Evolutionary conservation across 2,888 invertebrate species (phyloP).

Genomic region (Anodontia alba): DNA sequence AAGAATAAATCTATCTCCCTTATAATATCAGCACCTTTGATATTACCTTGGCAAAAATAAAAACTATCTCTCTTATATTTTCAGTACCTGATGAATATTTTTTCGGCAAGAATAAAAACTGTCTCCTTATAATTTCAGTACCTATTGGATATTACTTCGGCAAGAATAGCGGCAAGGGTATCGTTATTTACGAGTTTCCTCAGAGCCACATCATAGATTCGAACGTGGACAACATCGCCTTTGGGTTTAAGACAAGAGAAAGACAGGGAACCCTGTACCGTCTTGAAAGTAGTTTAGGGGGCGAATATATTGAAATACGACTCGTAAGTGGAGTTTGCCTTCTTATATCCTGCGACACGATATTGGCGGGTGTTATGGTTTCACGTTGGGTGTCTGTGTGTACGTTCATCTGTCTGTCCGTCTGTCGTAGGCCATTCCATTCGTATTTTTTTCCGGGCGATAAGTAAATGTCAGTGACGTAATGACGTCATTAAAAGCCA

Average conservation of each 20-base stretch:
- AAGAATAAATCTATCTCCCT: too few relatives aligned
- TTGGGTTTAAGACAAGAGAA: slow-evolving; percentile 84
- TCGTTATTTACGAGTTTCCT: slow-evolving; percentile 72
- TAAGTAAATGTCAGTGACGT: too few relatives aligned
- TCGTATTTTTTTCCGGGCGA: too few relatives aligned
- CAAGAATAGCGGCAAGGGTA: slow-evolving; percentile 65
- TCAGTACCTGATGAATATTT: too few relatives aligned
- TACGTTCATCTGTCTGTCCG: too few relatives aligned
- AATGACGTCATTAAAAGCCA: too few relatives aligned
- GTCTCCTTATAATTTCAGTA: slow-evolving; percentile 63
- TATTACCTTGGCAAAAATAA: too few relatives aligned
- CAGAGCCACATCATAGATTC: slow-evolving; percentile 58
- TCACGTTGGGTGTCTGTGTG: too few relatives aligned
- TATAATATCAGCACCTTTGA: too few relatives aligned
- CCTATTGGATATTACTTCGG: slow-evolving; percentile 78
- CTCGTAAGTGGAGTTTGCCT: slow-evolving; percentile 75
- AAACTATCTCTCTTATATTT: too few relatives aligned
- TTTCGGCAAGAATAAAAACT: too few relatives aligned
- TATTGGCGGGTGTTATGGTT: not conserved
- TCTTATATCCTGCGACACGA: not conserved
- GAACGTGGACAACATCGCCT: slow-evolving; percentile 76
- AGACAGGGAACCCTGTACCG: slow-evolving; percentile 77
- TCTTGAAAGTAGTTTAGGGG: slow-evolving; percentile 73
- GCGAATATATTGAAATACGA: slow-evolving; percentile 81
- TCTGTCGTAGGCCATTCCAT: too few relatives aligned